A percentile compares a stretch with the other conserved stretches of the same genome.
These are phyloP conservation scores for Netelia virgata DNA, from an alignment of 2,888 invertebrate species.

Conservation along the genomic window DNA sequence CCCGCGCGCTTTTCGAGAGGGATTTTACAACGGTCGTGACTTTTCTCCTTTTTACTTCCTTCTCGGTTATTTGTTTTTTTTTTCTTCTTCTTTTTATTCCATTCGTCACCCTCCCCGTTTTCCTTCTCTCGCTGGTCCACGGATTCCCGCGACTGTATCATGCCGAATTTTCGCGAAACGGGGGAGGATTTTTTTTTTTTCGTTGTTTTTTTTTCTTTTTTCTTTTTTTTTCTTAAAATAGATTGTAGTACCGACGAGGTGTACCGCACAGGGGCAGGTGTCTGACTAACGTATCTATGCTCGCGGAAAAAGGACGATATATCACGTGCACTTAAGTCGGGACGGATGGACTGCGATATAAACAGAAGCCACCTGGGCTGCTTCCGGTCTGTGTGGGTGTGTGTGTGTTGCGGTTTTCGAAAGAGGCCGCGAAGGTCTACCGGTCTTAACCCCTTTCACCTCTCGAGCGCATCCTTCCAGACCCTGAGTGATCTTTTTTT, in stretches of 20 bases:
- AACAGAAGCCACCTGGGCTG: slow-evolving; percentile 59
- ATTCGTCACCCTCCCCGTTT: slow-evolving; percentile 72
- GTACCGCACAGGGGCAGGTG: slow-evolving; percentile 33
- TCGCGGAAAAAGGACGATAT: slow-evolving; percentile 36
- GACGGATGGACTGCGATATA: slow-evolving; percentile 24
- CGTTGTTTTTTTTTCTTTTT: slow-evolving; percentile 34
- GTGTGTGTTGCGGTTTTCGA: slow-evolving; percentile 16
- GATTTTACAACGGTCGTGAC: slow-evolving; percentile 53
- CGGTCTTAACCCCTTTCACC: slow-evolving; percentile 43
- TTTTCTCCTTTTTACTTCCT: slow-evolving; percentile 22
- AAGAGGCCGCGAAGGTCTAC: slow-evolving; percentile 32
- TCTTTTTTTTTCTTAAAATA: slow-evolving; percentile 79
- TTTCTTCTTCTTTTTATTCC: slow-evolving; percentile 74
- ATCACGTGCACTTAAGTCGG: slow-evolving; percentile 57
- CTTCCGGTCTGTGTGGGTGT: slow-evolving; percentile 31
- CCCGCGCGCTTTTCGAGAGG: slow-evolving; percentile 53
- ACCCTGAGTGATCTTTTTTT: slow-evolving; percentile 8
- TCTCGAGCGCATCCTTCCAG: slow-evolving; percentile 4
- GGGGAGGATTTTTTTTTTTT: slow-evolving; percentile 63
- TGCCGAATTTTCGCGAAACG: slow-evolving; percentile 48
- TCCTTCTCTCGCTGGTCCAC: slow-evolving; percentile 65
- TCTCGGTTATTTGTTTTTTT: slow-evolving; percentile 69
- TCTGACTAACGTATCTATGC: slow-evolving; percentile 6
- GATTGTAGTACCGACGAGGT: slow-evolving; percentile 74
- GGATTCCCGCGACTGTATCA: slow-evolving; percentile 75